phyloP scores from a whole-genome alignment of 1,140 invertebrate species.

The Gonioctena quinquepunctata region DNA sequence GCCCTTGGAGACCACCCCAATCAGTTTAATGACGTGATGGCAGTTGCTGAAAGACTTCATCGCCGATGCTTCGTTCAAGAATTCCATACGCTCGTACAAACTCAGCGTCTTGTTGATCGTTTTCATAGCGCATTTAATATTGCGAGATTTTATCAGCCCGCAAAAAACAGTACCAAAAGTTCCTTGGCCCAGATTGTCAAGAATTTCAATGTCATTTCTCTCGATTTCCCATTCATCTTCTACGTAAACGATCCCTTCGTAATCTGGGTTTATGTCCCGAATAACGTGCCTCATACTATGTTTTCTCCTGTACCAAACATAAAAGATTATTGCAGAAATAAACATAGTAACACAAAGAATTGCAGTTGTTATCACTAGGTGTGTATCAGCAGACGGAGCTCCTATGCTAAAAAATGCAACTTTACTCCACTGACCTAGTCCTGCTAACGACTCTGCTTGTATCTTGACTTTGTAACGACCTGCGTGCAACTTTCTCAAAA shows the following conservation, averaged over 20 bases:
- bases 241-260: slow-evolving; percentile 75
- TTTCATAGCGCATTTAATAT: slow-evolving; percentile 88
- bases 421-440: slow-evolving; percentile 38
- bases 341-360: slow-evolving; percentile 47
- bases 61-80: slow-evolving; percentile 93
- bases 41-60: slow-evolving; percentile 82
- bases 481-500: slow-evolving; percentile 57
- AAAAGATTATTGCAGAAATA: slow-evolving; percentile 19
- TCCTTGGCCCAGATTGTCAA: slow-evolving; percentile 85
- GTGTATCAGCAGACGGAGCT: not conserved
- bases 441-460: slow-evolving; percentile 66
- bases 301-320: slow-evolving; percentile 31
- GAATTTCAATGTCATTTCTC: slow-evolving; percentile 76
- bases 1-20: slow-evolving; percentile 72
- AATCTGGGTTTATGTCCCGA: slow-evolving; percentile 78
- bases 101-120: slow-evolving; percentile 87
- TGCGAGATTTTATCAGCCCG: slow-evolving; percentile 42
- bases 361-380: slow-evolving; percentile 44
- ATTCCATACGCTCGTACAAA: slow-evolving; percentile 80
- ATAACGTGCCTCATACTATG: slow-evolving; percentile 63
- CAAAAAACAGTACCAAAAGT: slow-evolving; percentile 87
- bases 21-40: slow-evolving; percentile 69
- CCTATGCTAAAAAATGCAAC: slow-evolving; percentile 26
- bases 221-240: slow-evolving; percentile 96
- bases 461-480: slow-evolving; percentile 69